Conservation (phyloP, 1,140 invertebrate genomes). For the Caenorhabditis inopinata region DNA sequence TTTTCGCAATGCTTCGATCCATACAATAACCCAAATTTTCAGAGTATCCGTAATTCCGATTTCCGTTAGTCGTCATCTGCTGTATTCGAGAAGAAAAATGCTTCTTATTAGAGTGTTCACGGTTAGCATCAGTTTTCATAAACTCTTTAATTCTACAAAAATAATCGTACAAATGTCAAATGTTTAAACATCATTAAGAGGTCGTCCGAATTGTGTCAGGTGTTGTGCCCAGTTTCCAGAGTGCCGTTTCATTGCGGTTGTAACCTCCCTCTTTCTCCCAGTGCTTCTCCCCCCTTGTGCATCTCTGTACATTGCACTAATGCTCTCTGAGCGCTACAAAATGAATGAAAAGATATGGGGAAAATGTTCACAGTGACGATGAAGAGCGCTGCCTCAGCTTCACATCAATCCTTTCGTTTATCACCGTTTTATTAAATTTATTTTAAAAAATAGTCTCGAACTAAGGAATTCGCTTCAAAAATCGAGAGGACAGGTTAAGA, state of each 20-base stretch:
- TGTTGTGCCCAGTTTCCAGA: neutral
- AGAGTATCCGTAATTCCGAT: no score
- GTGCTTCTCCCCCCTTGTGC: no score
- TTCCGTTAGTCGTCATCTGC: no score
- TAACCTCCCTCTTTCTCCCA: neutral
- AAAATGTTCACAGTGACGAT: neutral
- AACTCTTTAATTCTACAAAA: no score
- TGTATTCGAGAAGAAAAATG: no score
- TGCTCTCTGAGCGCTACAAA: neutral
- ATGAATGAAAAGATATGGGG: constrained; percentile 8
- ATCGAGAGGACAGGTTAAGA: no score
- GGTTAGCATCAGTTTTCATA: no score
- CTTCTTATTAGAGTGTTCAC: no score
- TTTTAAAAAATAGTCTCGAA: no score
- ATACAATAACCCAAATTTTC: no score
- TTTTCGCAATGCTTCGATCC: no score
- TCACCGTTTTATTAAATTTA: neutral
- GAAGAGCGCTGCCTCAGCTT: neutral
- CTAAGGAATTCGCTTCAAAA: no score
- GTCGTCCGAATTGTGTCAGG: neutral
- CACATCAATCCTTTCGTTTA: neutral
- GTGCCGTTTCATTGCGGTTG: constrained; percentile 12
- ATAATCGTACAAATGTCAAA: constrained; percentile 20
- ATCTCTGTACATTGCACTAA: neutral
- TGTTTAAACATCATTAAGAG: neutral